Evolutionary conservation across 2,888 invertebrate genomes (phyloP), one percentile per base, ranked within the genome.

Genomic region (Myopa testacea): DNA sequence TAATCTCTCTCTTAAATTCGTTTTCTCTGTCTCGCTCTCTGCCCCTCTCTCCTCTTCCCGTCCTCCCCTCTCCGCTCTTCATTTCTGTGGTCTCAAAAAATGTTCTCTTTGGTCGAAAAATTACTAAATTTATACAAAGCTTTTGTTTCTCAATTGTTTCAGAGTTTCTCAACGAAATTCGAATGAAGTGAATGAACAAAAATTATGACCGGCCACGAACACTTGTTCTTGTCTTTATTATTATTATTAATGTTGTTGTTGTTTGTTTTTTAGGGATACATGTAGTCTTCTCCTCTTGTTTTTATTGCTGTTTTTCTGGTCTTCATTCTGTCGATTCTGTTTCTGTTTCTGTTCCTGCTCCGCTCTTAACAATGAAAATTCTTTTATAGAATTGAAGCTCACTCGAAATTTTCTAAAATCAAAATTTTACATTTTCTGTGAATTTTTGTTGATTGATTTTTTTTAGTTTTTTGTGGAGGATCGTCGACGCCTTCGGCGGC

Each of bases 11-110:
- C 55, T 14, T 16, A 14, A 14, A 12, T n/a, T 63, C 10, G 1
- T n/a, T 34, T 34, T 63, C 67, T 34, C 37, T 67, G 14, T 38
- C 67, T 40, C 67, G 14, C 67, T 67, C 67, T 67, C 67, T 34
- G 10, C 40, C 67, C n/a, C 67, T 67, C 34, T 67, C 67, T 67
- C 67, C 60, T 19, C n/a, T n/a, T 19, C 60, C 3, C 45, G 16
- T 38, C 45, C 8, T 37, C 58, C 4, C 19, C n/a, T 3, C 58
- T 34, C 10, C n/a, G 1, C 34, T 50, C 70, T 55, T 12, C 40
- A 14, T 72, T 37, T n/a, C 72, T 72, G 14, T 26, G 14, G 45
- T 16, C 60, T 12, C 38, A 37, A 12, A 12, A n/a, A 19, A 70
- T 26, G 16, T 19, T 34, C 34, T 34, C 37, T 70, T 50, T 40